Evolutionary conservation across 2,888 invertebrate genomes (phyloP), one percentile per base, ranked within the genome.

Genomic region (Drosophila buzzatii): DNA sequence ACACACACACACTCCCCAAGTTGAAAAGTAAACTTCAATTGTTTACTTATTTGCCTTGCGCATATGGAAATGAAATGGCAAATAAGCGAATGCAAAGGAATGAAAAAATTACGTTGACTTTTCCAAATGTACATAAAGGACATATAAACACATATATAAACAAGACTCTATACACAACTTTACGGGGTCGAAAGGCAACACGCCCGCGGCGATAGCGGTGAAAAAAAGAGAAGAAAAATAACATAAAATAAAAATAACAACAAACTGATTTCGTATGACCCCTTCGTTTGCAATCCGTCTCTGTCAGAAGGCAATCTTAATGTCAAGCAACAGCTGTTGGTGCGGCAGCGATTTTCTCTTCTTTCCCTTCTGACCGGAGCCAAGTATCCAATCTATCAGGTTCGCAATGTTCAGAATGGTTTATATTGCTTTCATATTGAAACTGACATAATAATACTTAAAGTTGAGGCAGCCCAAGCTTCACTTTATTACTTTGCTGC

Each of bases 51-150:
- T 84, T 84, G 82, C 85, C 79, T 80, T 88, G 75, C 78, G 88
- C 85, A 88, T 88, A 85, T 85, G 87, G 84, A 88, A 85, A 88
- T 88, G 80, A 84, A 85, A 85, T 86, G 87, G 82, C 80, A 85
- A 85, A 89, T 79, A 85, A 72, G 69, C 76, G 63, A 68, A 79
- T 70, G 49, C 72, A 69, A 72, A 73, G 82, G 72, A 55, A 55
- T 31, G 76, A 81, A 87, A 85, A 84, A 87, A 84, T 84, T 84
- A 82, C 81, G 88, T 84, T 84, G 87, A 84, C 88, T 85, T 73
- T 81, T 52, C 67, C 67, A 69, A 77, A 74, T 65, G 79, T 78
- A 72, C 75, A 70, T 70, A 65, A 73, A 70, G 66, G 71, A 45
- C 61, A 47, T 27, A 66, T 47, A 59, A 42, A 53, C 49, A 51